A percentile compares a stretch with the other conserved stretches of the same genome.
Evolutionary conservation across 2,888 invertebrate species (phyloP).

Genomic region (Vanessa cardui): DNA sequence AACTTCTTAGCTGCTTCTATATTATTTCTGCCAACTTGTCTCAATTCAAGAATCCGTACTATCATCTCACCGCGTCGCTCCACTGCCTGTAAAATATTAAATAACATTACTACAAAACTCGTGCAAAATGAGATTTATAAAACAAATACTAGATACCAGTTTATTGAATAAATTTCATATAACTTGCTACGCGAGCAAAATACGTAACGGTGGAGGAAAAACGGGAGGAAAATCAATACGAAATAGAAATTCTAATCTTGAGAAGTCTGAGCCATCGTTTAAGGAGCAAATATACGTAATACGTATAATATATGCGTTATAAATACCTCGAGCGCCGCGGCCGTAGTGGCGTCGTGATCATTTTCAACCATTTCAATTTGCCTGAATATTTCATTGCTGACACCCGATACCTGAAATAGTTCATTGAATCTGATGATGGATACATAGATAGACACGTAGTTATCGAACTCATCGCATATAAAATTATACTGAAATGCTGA

Average conservation of each 20-base stretch:
- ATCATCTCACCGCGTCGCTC: conserved; percentile 97
- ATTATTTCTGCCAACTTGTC: conserved; percentile 93
- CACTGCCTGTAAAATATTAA: conserved; percentile 84
- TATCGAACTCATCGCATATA: too few relatives aligned
- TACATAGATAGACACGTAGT: too few relatives aligned
- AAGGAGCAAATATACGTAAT: conserved; percentile 1
- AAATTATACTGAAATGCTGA: too few relatives aligned
- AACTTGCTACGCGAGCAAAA: background rate
- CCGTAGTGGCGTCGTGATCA: conserved; percentile 96
- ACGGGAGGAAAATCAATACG: background rate
- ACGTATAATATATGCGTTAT: background rate
- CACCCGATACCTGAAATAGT: conserved; percentile 91
- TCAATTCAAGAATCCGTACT: conserved; percentile 93
- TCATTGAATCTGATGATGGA: background rate
- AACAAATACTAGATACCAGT: background rate
- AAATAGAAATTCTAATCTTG: conserved; percentile 16
- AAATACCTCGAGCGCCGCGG: conserved; percentile 92
- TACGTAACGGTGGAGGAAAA: background rate
- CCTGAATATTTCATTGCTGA: conserved; percentile 97
- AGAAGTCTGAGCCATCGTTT: conserved; percentile 12
- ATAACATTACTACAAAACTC: background rate
- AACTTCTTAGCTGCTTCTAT: conserved; percentile 94
- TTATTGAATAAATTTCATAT: background rate
- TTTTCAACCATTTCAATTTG: conserved; percentile 98
- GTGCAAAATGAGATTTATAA: background rate